These are phyloP conservation scores for Cistogaster globosa DNA, from an alignment of 2,888 invertebrate species.

Conservation along the genomic window DNA sequence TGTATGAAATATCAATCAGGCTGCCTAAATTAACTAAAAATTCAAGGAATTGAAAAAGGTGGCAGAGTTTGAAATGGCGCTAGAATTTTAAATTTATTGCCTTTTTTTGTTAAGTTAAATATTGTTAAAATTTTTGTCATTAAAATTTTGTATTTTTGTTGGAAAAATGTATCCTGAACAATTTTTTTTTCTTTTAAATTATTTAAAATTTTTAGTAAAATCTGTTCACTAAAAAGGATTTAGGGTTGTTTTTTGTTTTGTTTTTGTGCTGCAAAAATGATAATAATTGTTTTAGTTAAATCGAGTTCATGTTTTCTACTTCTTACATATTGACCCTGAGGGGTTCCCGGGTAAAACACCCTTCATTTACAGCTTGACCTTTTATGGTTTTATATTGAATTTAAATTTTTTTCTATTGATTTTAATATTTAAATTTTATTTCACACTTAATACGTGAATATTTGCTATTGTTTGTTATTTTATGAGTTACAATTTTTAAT, in stretches of 20 bases:
- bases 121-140: constrained; percentile 57
- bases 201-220: constrained; percentile 24
- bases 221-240: constrained; percentile 61
- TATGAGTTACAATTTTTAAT: constrained; percentile 39
- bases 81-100: constrained; percentile 65
- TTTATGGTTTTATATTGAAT: constrained; percentile 38
- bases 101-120: constrained; percentile 13
- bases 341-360: constrained; percentile 34
- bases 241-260: constrained; percentile 49
- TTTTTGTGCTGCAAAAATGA: constrained; percentile 46
- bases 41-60: constrained; percentile 52
- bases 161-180: background rate
- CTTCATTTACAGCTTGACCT: constrained; percentile 67
- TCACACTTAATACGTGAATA: constrained; percentile 60
- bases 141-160: constrained; percentile 54
- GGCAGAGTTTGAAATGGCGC: constrained; percentile 57
- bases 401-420: constrained; percentile 42
- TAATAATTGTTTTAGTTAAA: constrained; percentile 29
- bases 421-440: constrained; percentile 66
- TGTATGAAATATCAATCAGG: constrained; percentile 41
- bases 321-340: constrained; percentile 47
- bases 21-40: constrained; percentile 17
- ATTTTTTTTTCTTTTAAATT: constrained; percentile 20
- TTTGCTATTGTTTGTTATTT: constrained; percentile 36
- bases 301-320: constrained; percentile 15